phyloP scores from a whole-genome alignment of 2,888 invertebrate genomes.

The Torymus texanus region DNA sequence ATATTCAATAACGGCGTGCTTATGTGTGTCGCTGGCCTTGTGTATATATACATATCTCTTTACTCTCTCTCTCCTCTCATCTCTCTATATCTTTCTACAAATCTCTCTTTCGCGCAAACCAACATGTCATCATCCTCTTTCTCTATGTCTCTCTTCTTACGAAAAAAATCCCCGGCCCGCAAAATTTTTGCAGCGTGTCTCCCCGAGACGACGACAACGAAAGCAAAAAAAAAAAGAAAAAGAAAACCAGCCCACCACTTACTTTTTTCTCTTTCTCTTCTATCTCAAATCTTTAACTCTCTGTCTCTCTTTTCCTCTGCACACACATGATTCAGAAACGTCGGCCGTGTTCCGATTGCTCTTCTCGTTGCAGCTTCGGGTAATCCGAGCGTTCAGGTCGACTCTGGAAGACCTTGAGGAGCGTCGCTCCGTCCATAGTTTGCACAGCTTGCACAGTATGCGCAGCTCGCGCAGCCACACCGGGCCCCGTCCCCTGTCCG shows the following conservation, averaged over 20 bases:
- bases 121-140: slow-evolving; percentile 8
- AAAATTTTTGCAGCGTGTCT: slow-evolving; percentile 9
- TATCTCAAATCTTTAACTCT: not conserved
- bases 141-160: not conserved
- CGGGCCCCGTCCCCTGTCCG: slow-evolving; percentile 84
- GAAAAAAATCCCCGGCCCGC: too few relatives aligned
- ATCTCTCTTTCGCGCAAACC: slow-evolving; percentile 18
- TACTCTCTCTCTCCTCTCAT: slow-evolving; percentile 14
- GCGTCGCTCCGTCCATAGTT: slow-evolving; percentile 98
- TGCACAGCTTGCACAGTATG: slow-evolving; percentile 93
- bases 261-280: too few relatives aligned
- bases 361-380: slow-evolving; percentile 94
- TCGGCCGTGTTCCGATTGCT: slow-evolving; percentile 57
- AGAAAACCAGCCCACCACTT: too few relatives aligned
- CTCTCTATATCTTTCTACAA: slow-evolving; percentile 28
- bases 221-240: too few relatives aligned
- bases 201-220: not conserved
- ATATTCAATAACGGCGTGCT: slow-evolving; percentile 64
- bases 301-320: slow-evolving; percentile 4
- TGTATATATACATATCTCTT: slow-evolving; percentile 34
- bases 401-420: slow-evolving; percentile 99
- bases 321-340: slow-evolving; percentile 40
- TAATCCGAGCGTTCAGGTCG: slow-evolving; percentile 99
- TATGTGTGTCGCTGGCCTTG: slow-evolving; percentile 71
- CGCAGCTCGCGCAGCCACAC: slow-evolving; percentile 86